Percentiles rank a stretch among this genome's conserved stretches.
These are phyloP conservation scores for Cynaeus angustus DNA, from an alignment of 2,888 invertebrate species.

Conservation along the genomic window DNA sequence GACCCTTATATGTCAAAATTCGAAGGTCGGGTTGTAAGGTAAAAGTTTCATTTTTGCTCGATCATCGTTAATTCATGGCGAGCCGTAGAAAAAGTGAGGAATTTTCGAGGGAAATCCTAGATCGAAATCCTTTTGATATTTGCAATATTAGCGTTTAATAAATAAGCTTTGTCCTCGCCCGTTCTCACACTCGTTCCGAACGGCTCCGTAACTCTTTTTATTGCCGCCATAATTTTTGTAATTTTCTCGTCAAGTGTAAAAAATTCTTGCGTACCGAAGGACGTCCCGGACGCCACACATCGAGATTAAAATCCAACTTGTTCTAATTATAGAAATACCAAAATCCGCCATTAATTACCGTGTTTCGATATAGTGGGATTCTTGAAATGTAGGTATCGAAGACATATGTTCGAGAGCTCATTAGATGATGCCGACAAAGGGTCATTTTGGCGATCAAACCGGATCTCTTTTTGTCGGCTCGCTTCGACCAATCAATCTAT, in stretches of 20 bases:
- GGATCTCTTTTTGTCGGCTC: slow-evolving; percentile 61
- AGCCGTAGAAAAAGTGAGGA: no score
- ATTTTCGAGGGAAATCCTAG: no score
- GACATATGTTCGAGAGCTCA: slow-evolving; percentile 66
- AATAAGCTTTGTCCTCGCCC: no score
- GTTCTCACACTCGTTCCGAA: no score
- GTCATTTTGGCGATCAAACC: slow-evolving; percentile 67
- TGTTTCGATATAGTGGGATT: slow-evolving; percentile 58
- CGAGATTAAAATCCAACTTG: slow-evolving; percentile 50
- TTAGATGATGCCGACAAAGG: slow-evolving; percentile 67
- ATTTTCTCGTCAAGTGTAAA: no score
- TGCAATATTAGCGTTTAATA: no score
- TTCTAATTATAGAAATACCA: slow-evolving; percentile 54
- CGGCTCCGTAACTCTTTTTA: no score
- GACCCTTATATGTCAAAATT: slow-evolving; percentile 57
- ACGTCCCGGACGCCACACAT: slow-evolving; percentile 10
- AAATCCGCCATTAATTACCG: slow-evolving; percentile 55
- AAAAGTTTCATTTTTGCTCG: slow-evolving; percentile 27
- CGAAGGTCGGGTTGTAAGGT: slow-evolving; percentile 39
- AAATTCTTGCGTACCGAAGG: not conserved
- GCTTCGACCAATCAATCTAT: slow-evolving; percentile 62
- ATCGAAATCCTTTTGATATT: no score
- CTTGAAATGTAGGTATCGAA: slow-evolving; percentile 60
- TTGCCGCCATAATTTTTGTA: no score
- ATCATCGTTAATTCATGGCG: slow-evolving; percentile 12